phyloP scores from a whole-genome alignment of 1,140 invertebrate genomes.

The Tachypleus tridentatus region DNA sequence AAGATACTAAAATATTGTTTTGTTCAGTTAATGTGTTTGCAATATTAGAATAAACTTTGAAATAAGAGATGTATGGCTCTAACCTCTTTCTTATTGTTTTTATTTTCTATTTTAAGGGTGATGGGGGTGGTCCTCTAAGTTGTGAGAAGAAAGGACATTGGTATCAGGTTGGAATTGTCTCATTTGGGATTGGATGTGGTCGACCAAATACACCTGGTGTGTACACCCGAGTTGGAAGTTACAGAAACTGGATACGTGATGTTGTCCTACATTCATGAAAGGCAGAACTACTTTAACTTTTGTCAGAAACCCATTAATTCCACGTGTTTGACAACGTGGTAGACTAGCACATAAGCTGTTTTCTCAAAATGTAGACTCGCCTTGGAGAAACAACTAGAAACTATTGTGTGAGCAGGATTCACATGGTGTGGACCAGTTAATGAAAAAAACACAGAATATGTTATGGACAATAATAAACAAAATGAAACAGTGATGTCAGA shows the following conservation, averaged over 20 bases:
- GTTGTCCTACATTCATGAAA: constrained; percentile 7
- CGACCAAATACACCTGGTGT: constrained; percentile 51
- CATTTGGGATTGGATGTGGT: constrained; percentile 58
- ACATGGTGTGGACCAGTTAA: no score
- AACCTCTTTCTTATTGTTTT: no score
- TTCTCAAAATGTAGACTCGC: background rate
- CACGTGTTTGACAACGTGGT: background rate
- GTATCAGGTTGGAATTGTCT: constrained; percentile 50
- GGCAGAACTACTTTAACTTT: background rate
- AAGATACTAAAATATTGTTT: no score
- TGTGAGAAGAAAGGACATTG: constrained; percentile 34
- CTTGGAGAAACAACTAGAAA: no score
- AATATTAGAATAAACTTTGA: no score
- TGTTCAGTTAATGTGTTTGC: no score
- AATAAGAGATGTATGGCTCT: no score
- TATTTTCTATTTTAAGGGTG: constrained; percentile 10
- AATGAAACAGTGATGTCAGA: no score
- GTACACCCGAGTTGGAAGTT: constrained; percentile 49
- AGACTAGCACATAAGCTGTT: background rate
- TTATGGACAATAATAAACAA: no score
- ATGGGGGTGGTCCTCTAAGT: constrained; percentile 26
- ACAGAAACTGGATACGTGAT: constrained; percentile 40
- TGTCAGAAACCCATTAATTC: background rate
- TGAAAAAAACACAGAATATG: no score
- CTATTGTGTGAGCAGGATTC: no score